phyloP scores from a whole-genome alignment of 2,888 invertebrate genomes.

The Calliphora vomitoria region DNA sequence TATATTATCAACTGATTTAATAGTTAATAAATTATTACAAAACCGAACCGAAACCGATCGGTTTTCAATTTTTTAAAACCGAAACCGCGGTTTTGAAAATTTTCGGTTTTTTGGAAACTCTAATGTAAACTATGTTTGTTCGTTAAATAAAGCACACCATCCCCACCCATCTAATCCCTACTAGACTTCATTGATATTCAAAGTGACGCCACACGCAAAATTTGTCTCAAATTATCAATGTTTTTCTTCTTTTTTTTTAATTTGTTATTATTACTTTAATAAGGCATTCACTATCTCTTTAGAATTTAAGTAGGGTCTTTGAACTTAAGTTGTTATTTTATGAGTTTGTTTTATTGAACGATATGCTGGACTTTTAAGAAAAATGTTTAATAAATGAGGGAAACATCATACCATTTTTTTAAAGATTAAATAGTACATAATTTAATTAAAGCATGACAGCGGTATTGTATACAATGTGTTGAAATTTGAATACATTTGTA shows the following conservation, averaged over 20 bases:
- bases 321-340: background rate
- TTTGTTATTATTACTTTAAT: background rate
- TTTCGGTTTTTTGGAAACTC: too few species aligned
- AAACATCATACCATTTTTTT: background rate
- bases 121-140: background rate
- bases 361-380: too few species aligned
- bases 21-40: too few species aligned
- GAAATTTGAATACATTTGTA: too few species aligned
- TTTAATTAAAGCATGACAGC: background rate
- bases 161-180: background rate
- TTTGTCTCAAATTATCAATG: conserved; percentile 15
- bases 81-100: too few species aligned
- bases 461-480: too few species aligned
- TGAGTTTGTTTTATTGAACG: too few species aligned
- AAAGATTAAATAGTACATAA: background rate
- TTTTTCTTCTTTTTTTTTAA: background rate
- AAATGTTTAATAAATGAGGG: too few species aligned
- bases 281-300: background rate
- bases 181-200: conserved; percentile 14
- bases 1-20: too few species aligned
- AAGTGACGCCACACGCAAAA: background rate
- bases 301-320: background rate
- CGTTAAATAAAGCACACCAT: background rate
- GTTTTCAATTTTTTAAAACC: too few species aligned
- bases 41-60: too few species aligned